phyloP scores from a whole-genome alignment of 2,797 vertebrate species.

The Crenichthys baileyi region DNA sequence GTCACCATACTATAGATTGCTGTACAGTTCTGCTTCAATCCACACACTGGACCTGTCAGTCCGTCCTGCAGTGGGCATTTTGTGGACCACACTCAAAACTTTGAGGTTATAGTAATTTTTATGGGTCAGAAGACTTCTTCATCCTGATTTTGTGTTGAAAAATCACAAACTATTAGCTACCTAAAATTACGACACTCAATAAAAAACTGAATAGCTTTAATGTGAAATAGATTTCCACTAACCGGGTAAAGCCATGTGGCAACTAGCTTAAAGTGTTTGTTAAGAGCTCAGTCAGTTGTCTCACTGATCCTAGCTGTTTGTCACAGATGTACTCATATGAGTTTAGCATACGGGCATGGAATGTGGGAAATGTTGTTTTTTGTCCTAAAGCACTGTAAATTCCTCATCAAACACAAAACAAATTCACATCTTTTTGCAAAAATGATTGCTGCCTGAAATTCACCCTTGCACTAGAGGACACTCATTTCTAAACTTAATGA shows the following conservation, averaged over 20 bases:
- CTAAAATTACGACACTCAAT: too few relatives aligned
- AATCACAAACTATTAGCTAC: background rate
- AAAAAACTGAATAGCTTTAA: background rate
- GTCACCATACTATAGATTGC: background rate
- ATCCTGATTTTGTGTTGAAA: background rate
- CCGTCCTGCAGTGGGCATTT: too few relatives aligned
- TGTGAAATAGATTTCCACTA: background rate
- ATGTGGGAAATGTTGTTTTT: too few relatives aligned
- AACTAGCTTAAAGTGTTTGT: background rate
- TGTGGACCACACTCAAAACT: too few relatives aligned
- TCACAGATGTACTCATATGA: background rate
- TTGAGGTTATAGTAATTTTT: background rate
- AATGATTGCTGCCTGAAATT: background rate
- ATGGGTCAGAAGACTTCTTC: background rate
- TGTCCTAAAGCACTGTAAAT: too few relatives aligned
- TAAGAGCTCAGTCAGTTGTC: background rate
- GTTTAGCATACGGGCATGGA: too few relatives aligned
- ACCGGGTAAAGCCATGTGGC: background rate
- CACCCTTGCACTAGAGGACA: background rate
- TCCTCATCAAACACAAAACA: background rate
- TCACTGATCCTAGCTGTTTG: background rate
- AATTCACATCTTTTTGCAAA: background rate
- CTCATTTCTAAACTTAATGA: background rate
- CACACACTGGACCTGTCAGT: too few relatives aligned
- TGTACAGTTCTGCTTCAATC: background rate